These are phyloP conservation scores for Grantiella picta DNA, from an alignment of 2,113 vertebrate species.

Conservation along the genomic window DNA sequence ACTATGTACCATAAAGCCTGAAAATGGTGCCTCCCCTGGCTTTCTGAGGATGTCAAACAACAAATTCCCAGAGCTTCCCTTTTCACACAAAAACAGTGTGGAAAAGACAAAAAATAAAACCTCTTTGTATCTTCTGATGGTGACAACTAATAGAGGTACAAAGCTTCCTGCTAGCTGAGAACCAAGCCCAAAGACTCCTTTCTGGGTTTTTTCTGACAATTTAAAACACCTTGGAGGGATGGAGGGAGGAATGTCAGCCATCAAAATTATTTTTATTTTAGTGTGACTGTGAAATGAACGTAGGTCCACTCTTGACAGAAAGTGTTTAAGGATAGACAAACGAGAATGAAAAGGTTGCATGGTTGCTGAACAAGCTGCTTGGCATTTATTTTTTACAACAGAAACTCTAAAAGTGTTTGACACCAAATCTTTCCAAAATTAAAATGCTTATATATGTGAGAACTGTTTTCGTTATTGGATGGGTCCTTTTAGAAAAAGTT, in stretches of 20 bases:
- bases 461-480: not conserved
- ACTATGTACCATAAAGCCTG: not conserved
- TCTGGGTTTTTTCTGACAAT: not conserved
- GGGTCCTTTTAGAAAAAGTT: not conserved
- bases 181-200: not conserved
- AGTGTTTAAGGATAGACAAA: not conserved
- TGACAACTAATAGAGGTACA: not conserved
- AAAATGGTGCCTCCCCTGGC: not conserved
- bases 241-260: not conserved
- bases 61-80: not conserved
- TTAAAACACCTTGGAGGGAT: not conserved
- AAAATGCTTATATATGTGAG: not conserved
- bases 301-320: not conserved
- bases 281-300: not conserved
- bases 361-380: not conserved
- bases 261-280: not conserved
- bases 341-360: not conserved
- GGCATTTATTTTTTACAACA: not conserved
- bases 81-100: not conserved
- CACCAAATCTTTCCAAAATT: not conserved
- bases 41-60: not conserved
- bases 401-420: not conserved
- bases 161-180: not conserved
- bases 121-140: not conserved
- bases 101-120: not conserved